These are phyloP conservation scores for Tor tambroides DNA, from an alignment of 2,113 vertebrate species.

Conservation along the genomic window DNA sequence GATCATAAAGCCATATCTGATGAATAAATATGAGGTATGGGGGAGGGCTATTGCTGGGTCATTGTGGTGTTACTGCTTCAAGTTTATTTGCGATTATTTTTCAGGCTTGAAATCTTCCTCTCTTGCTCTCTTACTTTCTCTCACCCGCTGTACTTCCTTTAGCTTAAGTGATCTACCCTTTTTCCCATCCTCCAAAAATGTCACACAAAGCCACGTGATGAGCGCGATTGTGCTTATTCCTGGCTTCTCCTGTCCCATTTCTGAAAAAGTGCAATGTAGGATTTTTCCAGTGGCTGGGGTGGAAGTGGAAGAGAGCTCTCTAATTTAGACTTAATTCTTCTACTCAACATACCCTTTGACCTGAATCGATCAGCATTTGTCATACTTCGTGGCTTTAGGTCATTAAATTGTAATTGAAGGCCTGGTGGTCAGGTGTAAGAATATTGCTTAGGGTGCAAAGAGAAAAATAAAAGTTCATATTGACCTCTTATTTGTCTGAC, in stretches of 20 bases:
- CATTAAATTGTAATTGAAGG: constrained; percentile 64
- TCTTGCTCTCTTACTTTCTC: neutral
- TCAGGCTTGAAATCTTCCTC: neutral
- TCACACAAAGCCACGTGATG: neutral
- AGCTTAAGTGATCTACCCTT: neutral
- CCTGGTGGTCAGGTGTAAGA: constrained; percentile 59
- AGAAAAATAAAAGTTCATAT: constrained; percentile 10
- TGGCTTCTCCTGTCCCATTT: constrained; percentile 2
- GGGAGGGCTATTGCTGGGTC: constrained; percentile 15
- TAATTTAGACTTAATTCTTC: constrained; percentile 11
- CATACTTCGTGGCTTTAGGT: constrained; percentile 38
- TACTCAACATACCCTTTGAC: neutral
- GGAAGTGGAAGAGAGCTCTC: neutral
- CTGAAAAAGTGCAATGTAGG: constrained; percentile 9
- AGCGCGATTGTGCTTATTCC: neutral
- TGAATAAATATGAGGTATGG: constrained; percentile 46
- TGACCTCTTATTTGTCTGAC: neutral
- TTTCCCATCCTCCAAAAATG: neutral
- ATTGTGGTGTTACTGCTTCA: constrained; percentile 18
- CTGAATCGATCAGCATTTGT: constrained; percentile 43
- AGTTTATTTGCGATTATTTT: constrained; percentile 24
- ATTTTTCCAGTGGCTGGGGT: neutral
- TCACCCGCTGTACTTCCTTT: constrained; percentile 12
- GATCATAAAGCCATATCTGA: constrained; percentile 24
- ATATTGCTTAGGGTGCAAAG: constrained; percentile 45